These are phyloP conservation scores for Brienomyrus brachyistius DNA, from an alignment of 2,113 vertebrate genomes.

Conservation along the genomic window DNA sequence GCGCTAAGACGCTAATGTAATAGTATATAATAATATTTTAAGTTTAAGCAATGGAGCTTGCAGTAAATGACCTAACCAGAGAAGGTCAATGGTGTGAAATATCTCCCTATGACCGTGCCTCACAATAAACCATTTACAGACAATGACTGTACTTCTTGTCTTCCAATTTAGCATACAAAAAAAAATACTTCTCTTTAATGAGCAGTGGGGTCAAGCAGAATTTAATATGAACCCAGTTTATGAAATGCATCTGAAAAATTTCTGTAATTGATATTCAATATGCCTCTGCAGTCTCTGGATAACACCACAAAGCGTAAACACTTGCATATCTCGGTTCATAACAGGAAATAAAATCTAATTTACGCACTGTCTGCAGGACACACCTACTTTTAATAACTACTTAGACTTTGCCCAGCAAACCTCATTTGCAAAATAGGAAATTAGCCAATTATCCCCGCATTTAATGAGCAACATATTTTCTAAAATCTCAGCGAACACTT, in stretches of 20 bases:
- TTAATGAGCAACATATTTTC: conserved; percentile 60
- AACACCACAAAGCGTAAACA: conserved; percentile 55
- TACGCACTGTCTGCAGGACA: conserved; percentile 59
- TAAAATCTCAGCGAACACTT: conserved; percentile 46
- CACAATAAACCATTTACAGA: conserved; percentile 62
- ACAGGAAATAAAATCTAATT: conserved; percentile 61
- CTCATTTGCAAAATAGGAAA: conserved; percentile 59
- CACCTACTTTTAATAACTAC: conserved; percentile 61
- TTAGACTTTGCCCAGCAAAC: conserved; percentile 52
- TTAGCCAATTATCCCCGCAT: conserved; percentile 48
- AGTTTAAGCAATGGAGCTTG: background rate
- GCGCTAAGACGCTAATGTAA: background rate
- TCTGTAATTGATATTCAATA: conserved; percentile 60
- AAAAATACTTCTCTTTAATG: conserved; percentile 38
- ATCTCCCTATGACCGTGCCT: conserved; percentile 55
- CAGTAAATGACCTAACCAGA: background rate
- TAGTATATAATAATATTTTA: background rate
- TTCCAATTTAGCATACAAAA: conserved; percentile 32
- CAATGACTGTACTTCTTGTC: conserved; percentile 29
- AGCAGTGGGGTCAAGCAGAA: conserved; percentile 56
- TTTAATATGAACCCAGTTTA: conserved; percentile 58
- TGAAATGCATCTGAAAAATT: conserved; percentile 45
- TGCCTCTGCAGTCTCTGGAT: conserved; percentile 54
- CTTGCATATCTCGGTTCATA: conserved; percentile 57
- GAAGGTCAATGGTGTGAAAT: background rate